phyloP scores from a whole-genome alignment of 2,888 invertebrate species.

The Protophormia terraenovae region DNA sequence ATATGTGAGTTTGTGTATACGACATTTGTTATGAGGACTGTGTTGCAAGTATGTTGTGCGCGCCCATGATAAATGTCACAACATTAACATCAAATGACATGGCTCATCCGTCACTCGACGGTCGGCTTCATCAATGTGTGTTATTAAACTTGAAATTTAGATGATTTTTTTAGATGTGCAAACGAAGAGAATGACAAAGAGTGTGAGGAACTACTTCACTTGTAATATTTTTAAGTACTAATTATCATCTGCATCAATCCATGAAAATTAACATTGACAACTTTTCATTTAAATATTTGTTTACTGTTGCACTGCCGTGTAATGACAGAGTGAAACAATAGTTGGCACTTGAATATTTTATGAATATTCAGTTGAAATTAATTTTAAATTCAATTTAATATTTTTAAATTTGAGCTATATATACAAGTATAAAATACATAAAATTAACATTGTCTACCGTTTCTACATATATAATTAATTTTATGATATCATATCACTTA shows the following conservation, averaged over 20 bases:
- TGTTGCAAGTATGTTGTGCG: conserved; percentile 65
- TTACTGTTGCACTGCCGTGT: background rate
- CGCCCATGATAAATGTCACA: conserved; percentile 81
- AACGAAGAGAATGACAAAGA: background rate
- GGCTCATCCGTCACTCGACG: conserved; percentile 80
- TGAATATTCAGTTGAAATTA: too few species aligned
- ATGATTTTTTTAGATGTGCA: conserved; percentile 30
- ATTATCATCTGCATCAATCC: conserved; percentile 20
- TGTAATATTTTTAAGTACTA: conserved; percentile 35
- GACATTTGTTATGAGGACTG: conserved; percentile 11
- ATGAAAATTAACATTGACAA: conserved; percentile 40
- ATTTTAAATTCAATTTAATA: too few species aligned
- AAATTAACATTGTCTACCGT: background rate
- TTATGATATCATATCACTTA: background rate
- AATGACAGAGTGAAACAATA: background rate
- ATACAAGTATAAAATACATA: too few species aligned
- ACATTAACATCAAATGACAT: conserved; percentile 81
- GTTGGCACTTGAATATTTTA: too few species aligned
- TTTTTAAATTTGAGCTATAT: too few species aligned
- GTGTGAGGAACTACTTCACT: background rate
- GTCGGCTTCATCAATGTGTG: conserved; percentile 73
- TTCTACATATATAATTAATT: too few species aligned
- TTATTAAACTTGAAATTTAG: conserved; percentile 43
- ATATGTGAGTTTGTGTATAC: background rate
- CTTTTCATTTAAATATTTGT: conserved; percentile 18